These are phyloP conservation scores for Mylabris phalerata DNA, from an alignment of 1,140 invertebrate species.

Conservation along the genomic window DNA sequence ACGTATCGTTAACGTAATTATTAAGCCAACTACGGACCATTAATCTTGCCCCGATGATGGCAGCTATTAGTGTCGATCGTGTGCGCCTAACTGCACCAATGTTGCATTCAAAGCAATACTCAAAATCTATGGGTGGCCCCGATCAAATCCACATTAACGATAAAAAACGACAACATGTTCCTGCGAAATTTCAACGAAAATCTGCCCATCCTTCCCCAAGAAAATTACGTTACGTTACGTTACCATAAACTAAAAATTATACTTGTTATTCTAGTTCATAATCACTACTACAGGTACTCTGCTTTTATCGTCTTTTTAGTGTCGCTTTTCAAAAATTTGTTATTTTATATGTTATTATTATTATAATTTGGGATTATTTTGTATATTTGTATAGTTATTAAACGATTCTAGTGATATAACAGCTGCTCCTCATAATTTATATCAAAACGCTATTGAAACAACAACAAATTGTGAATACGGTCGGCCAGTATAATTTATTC, in stretches of 20 bases:
- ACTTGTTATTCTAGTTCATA: slow-evolving; percentile 21
- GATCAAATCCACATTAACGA: slow-evolving; percentile 2
- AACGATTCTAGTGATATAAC: slow-evolving; percentile 21
- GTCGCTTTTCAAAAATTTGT: neutral
- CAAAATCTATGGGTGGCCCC: slow-evolving; percentile 17
- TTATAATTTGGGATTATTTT: neutral
- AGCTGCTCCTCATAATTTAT: slow-evolving; percentile 13
- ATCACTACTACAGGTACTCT: slow-evolving; percentile 24
- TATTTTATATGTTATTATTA: neutral
- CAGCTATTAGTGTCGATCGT: slow-evolving; percentile 13
- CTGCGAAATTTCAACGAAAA: neutral
- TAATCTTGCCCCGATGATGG: slow-evolving; percentile 12
- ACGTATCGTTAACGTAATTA: slow-evolving; percentile 17
- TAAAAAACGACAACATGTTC: neutral
- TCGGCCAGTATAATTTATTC: slow-evolving; percentile 26
- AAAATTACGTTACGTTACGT: slow-evolving; percentile 21
- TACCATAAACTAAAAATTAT: slow-evolving; percentile 26
- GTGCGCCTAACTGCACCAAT: slow-evolving; percentile 6
- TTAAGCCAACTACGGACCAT: slow-evolving; percentile 12
- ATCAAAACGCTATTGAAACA: neutral
- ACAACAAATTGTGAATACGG: slow-evolving; percentile 16
- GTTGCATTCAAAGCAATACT: neutral
- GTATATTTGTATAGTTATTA: slow-evolving; percentile 18
- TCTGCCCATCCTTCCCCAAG: neutral
- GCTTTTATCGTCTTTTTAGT: neutral